Conservation (phyloP, 2,113 vertebrate genomes). For the Clarias macrocephalus region DNA sequence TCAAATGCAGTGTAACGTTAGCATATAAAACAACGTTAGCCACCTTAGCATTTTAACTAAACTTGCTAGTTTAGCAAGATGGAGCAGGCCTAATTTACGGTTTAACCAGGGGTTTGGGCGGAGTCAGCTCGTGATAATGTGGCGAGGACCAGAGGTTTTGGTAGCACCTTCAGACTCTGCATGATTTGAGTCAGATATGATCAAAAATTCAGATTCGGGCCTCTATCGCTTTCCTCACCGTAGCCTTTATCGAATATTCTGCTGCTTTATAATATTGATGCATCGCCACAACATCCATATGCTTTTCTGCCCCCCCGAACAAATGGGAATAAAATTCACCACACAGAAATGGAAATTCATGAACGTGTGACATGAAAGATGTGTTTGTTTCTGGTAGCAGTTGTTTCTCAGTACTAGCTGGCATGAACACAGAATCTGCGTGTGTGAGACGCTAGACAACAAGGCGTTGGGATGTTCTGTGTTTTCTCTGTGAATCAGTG, state of each 20-base stretch:
- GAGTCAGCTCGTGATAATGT: too few species aligned
- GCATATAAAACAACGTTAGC: too few species aligned
- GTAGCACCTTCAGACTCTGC: too few species aligned
- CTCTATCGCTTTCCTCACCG: too few species aligned
- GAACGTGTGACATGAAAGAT: background rate
- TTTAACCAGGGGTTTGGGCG: too few species aligned
- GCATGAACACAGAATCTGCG: background rate
- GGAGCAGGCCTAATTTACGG: too few species aligned
- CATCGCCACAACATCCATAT: background rate
- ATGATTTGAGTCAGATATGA: too few species aligned
- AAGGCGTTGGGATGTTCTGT: background rate
- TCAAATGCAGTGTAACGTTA: too few species aligned
- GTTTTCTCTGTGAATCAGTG: background rate
- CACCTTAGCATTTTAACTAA: too few species aligned
- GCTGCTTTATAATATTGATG: background rate
- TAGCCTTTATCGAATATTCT: background rate
- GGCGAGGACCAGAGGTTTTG: too few species aligned
- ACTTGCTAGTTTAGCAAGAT: too few species aligned
- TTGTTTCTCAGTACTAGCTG: background rate
- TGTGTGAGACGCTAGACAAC: background rate
- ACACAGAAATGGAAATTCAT: background rate
- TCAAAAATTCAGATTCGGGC: too few species aligned
- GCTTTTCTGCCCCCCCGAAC: background rate
- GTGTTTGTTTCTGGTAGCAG: background rate
- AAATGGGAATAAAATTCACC: background rate